A percentile compares a stretch with the other conserved stretches of the same genome.
Conservation (phyloP, 2,797 vertebrate species). For the Myotis pilosus region DNA sequence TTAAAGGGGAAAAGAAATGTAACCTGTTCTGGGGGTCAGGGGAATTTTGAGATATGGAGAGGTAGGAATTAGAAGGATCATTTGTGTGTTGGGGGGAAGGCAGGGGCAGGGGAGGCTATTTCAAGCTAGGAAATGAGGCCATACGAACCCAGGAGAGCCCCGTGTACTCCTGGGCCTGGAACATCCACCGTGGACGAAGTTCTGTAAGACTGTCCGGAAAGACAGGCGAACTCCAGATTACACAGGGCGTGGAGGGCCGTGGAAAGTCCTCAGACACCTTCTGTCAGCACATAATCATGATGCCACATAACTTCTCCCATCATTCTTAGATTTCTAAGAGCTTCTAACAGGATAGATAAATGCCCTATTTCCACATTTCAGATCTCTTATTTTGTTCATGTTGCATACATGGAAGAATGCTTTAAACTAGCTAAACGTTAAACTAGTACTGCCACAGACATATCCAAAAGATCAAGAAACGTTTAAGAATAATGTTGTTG, state of each 20-base stretch:
- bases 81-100: background rate
- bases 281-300: background rate
- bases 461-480: background rate
- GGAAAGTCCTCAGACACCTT: background rate
- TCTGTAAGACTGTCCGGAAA: background rate
- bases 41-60: background rate
- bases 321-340: background rate
- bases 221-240: background rate
- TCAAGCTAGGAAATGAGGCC: background rate
- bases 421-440: constrained; percentile 37
- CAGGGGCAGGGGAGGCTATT: background rate
- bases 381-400: background rate
- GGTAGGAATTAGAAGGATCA: background rate
- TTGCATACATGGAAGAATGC: background rate
- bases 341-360: constrained; percentile 8
- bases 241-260: background rate
- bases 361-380: background rate
- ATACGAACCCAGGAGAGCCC: background rate
- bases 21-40: background rate
- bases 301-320: background rate
- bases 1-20: background rate
- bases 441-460: background rate
- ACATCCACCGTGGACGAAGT: background rate
- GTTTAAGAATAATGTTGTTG: background rate
- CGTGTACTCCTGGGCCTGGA: background rate